A percentile compares a stretch with the other conserved stretches of the same genome.
Evolutionary conservation across 2,797 vertebrate species (phyloP).

Genomic region (Hyperoplus lanceolatus): DNA sequence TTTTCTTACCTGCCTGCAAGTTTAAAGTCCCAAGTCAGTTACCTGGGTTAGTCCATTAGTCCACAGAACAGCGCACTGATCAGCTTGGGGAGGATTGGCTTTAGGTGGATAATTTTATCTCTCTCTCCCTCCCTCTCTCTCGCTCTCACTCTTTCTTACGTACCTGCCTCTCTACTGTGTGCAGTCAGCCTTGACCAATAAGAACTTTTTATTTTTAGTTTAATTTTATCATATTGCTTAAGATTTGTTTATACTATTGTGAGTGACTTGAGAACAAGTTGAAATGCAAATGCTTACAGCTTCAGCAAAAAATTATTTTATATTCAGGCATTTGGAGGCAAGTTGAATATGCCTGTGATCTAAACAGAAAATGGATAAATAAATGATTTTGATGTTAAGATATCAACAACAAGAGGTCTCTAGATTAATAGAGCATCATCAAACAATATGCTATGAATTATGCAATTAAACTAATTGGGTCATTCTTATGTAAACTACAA

Average conservation of each 20-base stretch:
- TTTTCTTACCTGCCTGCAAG: constrained; percentile 73
- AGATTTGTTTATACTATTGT: neutral
- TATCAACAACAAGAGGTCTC: neutral
- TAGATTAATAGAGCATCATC: neutral
- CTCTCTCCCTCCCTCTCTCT: constrained; percentile 42
- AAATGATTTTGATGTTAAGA: neutral
- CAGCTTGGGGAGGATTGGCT: constrained; percentile 85
- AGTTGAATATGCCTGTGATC: too few relatives aligned
- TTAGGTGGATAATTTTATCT: constrained; percentile 80
- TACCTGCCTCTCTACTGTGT: neutral
- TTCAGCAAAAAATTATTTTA: neutral
- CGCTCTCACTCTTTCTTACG: constrained; percentile 23
- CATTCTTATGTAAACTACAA: neutral
- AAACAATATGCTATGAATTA: neutral
- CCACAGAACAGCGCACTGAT: constrained; percentile 67
- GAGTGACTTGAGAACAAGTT: neutral
- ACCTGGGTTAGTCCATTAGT: constrained; percentile 60
- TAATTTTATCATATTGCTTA: neutral
- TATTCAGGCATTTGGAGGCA: fast-evolving
- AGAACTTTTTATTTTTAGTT: too few relatives aligned
- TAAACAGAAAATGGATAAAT: neutral
- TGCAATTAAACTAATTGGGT: neutral
- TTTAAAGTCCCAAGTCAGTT: constrained; percentile 45
- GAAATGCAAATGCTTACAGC: neutral
- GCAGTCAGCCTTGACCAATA: neutral